A percentile compares a stretch with the other conserved stretches of the same genome.
Evolutionary conservation across 2,113 vertebrate genomes (phyloP).

Genomic region (Electrona antarctica): DNA sequence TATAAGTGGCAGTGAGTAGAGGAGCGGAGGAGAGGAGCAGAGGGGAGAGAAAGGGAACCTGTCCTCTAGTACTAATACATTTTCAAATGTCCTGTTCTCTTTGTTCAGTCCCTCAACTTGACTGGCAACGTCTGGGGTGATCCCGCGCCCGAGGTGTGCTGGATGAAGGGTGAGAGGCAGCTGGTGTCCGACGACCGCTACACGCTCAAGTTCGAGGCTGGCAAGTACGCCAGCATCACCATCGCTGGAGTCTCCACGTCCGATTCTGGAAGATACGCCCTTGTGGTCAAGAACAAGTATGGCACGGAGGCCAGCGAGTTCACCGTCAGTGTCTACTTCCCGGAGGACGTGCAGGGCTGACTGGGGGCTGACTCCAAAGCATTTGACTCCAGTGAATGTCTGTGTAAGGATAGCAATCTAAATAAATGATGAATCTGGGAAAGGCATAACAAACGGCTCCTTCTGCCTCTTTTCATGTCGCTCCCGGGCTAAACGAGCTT

Average conservation of each 20-base stretch:
- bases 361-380: conserved; percentile 53
- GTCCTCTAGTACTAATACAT: not conserved
- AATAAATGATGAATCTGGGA: conserved; percentile 58
- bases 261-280: conserved; percentile 95
- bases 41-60: no score
- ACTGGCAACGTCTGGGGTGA: conserved; percentile 97
- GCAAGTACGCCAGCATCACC: conserved; percentile 91
- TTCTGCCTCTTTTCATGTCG: conserved; percentile 52
- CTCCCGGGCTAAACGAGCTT: conserved; percentile 66
- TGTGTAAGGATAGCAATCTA: conserved; percentile 50
- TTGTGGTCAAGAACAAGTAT: conserved; percentile 96
- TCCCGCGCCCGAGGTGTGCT: conserved; percentile 88
- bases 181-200: conserved; percentile 82
- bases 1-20: not conserved
- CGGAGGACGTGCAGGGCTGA: conserved; percentile 80
- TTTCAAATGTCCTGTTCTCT: not conserved
- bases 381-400: conserved; percentile 65
- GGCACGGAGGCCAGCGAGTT: conserved; percentile 92
- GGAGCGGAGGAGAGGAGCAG: no score
- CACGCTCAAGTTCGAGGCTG: conserved; percentile 86
- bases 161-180: conserved; percentile 91
- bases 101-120: conserved; percentile 90
- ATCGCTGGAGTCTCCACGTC: conserved; percentile 81
- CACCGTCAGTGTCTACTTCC: conserved; percentile 96
- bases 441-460: conserved; percentile 25